Percentiles rank a stretch among this genome's conserved stretches.
Evolutionary conservation across 2,113 vertebrate genomes (phyloP).

Genomic region (Agelaius tricolor): DNA sequence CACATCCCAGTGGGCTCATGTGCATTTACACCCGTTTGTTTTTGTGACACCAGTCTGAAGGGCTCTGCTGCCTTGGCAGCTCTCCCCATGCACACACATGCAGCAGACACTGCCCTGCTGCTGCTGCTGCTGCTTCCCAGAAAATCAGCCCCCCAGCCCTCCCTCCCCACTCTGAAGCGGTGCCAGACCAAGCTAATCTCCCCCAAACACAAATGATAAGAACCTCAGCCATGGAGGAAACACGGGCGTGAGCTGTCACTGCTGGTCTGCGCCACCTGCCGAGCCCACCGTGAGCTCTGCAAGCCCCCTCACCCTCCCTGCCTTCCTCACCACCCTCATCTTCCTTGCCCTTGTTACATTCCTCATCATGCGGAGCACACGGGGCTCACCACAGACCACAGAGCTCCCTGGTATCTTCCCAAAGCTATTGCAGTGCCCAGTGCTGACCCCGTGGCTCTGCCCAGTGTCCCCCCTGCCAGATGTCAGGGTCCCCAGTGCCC

Average conservation of each 20-base stretch:
- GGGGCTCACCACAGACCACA: fast-evolving
- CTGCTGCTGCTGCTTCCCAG: background rate
- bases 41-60: background rate
- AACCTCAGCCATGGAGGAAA: background rate
- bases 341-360: background rate
- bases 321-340: background rate
- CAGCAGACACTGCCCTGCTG: background rate
- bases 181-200: slow-evolving; percentile 34
- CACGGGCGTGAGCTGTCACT: background rate
- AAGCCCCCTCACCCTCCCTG: background rate
- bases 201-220: slow-evolving; percentile 44
- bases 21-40: background rate
- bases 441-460: background rate
- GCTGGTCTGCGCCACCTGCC: background rate
- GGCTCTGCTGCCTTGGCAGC: background rate
- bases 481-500: background rate
- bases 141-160: background rate
- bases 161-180: background rate
- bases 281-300: background rate
- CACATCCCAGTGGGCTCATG: background rate
- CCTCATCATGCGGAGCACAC: background rate
- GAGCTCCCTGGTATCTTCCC: background rate
- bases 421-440: fast-evolving
- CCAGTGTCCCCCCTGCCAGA: background rate
- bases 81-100: background rate